Percentiles rank a stretch among this genome's conserved stretches.
These are phyloP conservation scores for Pluvialis apricaria DNA, from an alignment of 2,113 vertebrate genomes.

Conservation along the genomic window DNA sequence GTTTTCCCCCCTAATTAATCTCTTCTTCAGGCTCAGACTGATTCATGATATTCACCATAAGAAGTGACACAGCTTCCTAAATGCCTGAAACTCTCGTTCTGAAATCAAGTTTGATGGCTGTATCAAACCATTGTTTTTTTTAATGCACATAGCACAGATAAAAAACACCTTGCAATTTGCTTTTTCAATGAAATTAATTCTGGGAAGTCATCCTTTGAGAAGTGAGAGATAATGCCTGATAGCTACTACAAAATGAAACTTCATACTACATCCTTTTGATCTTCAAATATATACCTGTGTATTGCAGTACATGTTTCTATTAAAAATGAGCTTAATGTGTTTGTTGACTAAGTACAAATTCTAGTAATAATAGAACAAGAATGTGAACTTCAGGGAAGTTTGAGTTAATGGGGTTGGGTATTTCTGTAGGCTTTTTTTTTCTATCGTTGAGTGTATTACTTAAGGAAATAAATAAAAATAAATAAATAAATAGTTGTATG, in stretches of 20 bases:
- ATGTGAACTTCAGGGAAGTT: background rate
- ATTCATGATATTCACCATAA: background rate
- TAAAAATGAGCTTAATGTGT: background rate
- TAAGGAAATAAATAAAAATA: background rate
- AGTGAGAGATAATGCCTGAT: background rate
- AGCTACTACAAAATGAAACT: background rate
- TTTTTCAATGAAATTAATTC: background rate
- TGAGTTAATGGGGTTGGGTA: background rate
- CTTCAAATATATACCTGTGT: background rate
- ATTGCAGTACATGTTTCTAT: background rate
- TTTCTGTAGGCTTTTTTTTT: background rate
- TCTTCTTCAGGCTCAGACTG: background rate
- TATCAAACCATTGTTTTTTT: background rate
- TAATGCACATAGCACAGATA: background rate
- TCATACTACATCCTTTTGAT: background rate
- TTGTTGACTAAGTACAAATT: background rate
- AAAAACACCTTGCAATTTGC: background rate
- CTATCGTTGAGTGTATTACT: background rate
- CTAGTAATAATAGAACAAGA: background rate
- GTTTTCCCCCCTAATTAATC: background rate
- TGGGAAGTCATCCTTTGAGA: background rate
- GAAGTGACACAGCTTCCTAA: background rate
- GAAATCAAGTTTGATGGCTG: background rate
- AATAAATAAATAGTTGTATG: background rate
- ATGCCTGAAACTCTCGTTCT: background rate